Evolutionary conservation across 2,113 vertebrate genomes (phyloP), one percentile per base, ranked within the genome.

Genomic region (Labrus mixtus): DNA sequence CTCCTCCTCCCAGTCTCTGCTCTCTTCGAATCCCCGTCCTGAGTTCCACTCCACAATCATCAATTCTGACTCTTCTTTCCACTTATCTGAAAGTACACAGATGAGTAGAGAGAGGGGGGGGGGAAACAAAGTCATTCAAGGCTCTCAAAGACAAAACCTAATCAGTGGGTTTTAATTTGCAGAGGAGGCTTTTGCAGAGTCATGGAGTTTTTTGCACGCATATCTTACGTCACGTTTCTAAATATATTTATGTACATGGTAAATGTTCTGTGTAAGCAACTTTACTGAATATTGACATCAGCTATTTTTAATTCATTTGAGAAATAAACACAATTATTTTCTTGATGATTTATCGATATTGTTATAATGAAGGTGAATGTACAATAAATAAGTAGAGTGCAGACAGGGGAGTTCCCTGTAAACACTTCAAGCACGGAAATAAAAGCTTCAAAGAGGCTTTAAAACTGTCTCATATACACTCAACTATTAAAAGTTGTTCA

Each of bases 71-170:
- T 33, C 29, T 33, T 33, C 53, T 55, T 48, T 68, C 59, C 55
- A 80, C 68, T 81, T 87, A 83, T 90, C 94, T 94, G 85, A 87
- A 84, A 93, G 57, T 54, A 75, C 2, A 81, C 46, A 81, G 46
- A 84, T 55, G 62, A 73, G 83, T 12, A 79, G 55, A 74, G 60
- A 68, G 57, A 70, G 53, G n/a, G 48, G 22, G 17, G 8, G 37
- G 6, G 29, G 6, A 6, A 33, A 72, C n/a, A n/a, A 86, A 79
- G 59, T 77, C 55, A 76, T 83, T 82, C 69, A 53, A 78, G 59
- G 53, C 63, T 36, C 68, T 61, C 29, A 68, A 68, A 87, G 80
- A 82, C 72, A 65, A 79, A 83, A 87, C 39, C 36, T 43, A 75
- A 74, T 81, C 62, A 69, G 48, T 20, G 48, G 22, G 82, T 81